Evolutionary conservation across 2,888 invertebrate species (phyloP), one percentile per base, ranked within the genome.

Genomic region (Ophioninae sp.): DNA sequence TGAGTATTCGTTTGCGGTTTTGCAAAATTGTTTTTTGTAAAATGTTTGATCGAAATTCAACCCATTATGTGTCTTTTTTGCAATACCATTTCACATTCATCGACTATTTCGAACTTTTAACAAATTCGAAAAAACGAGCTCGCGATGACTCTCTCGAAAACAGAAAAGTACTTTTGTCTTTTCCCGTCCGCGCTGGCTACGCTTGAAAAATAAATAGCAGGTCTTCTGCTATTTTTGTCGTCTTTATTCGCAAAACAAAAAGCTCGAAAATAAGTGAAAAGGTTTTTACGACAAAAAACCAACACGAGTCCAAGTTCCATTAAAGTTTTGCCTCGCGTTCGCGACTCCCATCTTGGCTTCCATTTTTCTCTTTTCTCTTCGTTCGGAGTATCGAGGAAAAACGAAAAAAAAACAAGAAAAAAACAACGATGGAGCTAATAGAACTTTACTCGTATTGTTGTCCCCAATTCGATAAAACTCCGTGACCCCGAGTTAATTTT

Each of bases 391-490:
- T 30, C 30, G 10, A 30, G 64, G n/a, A 69, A 59, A 41, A 63
- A 68, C n/a, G 17, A 76, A 61, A 51, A 61, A 51, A 63, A 20
- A 39, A 56, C 7, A 30, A 65, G 65, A 61, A 77, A 65, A 30
- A 58, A 71, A 64, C 59, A 41, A 30, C 13, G 68, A 68, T 76
- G 56, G n/a, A 74, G 73, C 72, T 75, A 56, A 75, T 69, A 68
- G 56, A 83, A 83, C 72, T 83, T 79, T 83, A 68, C 63, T 64
- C 67, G 79, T 76, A 76, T 79, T 63, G 58, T 71, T 64, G n/a
- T 41, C 59, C n/a, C 59, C 63, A 10, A 74, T 22, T 69, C 76
- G 68, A 79, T 76, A 65, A 76, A 75, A 79, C 67, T 76, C 44
- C 20, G 51, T 39, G 51, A 23, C 51, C 17, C 22, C 17, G 74